These are phyloP conservation scores for Ara ararauna DNA, from an alignment of 2,797 vertebrate genomes.

Conservation along the genomic window DNA sequence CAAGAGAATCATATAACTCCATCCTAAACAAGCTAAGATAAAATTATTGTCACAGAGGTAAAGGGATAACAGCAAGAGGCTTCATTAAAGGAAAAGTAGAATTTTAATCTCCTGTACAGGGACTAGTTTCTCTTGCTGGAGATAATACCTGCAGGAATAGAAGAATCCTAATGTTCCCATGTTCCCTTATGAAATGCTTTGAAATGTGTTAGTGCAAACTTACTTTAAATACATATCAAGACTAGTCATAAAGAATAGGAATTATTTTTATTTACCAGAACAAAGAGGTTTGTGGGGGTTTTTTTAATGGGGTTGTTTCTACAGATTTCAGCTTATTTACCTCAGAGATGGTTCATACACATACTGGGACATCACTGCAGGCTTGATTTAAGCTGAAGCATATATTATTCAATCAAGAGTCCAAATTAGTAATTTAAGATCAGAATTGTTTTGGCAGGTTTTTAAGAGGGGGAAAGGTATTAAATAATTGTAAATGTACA, in stretches of 20 bases:
- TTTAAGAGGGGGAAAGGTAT: background rate
- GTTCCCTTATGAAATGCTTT: background rate
- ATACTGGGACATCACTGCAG: background rate
- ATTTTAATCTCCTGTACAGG: background rate
- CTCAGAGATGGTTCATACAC: background rate
- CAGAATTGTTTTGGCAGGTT: background rate
- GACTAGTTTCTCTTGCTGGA: slow-evolving; percentile 1
- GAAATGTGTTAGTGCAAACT: background rate
- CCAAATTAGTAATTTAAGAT: background rate
- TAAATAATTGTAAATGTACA: background rate
- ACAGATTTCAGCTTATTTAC: background rate
- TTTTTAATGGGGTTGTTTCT: background rate
- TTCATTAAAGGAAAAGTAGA: slow-evolving; percentile 20
- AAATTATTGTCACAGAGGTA: background rate
- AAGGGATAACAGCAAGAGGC: background rate
- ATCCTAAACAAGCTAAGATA: background rate
- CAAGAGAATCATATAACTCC: background rate
- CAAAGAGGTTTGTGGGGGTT: background rate
- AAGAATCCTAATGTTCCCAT: background rate
- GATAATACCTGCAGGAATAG: slow-evolving; percentile 1
- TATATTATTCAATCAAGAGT: background rate
- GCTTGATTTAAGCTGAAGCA: background rate
- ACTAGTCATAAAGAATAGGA: background rate
- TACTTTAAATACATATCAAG: background rate
- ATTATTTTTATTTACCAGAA: background rate